Evolutionary conservation across 1,140 invertebrate species (phyloP).

Genomic region (Aphelenchoides besseyi): DNA sequence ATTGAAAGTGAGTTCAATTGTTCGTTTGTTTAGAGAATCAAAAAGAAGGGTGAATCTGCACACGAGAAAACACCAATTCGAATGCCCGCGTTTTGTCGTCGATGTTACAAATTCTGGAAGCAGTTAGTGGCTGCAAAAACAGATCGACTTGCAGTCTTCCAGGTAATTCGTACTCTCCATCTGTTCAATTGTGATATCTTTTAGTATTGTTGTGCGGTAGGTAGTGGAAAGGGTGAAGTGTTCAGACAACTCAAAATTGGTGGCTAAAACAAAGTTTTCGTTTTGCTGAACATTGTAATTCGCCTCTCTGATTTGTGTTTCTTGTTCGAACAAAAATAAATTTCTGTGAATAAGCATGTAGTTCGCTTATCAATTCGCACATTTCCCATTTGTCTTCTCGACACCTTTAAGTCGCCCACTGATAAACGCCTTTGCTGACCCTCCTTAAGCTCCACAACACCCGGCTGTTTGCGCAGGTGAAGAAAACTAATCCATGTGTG

Average conservation of each 20-base stretch:
- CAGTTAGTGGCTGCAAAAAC: neutral
- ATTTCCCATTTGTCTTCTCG: neutral
- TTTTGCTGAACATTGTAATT: neutral
- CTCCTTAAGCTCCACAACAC: neutral
- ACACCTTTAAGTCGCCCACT: neutral
- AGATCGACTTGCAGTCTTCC: neutral
- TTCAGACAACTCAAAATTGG: too few relatives aligned
- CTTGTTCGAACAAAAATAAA: neutral
- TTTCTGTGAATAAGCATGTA: neutral
- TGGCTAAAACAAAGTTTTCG: too few relatives aligned
- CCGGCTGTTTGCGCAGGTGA: neutral
- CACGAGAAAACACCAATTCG: neutral
- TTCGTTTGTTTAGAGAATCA: too few relatives aligned
- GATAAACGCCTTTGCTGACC: neutral
- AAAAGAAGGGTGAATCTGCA: too few relatives aligned
- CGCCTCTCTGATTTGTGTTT: neutral
- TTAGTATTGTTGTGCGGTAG: slow-evolving; percentile 15
- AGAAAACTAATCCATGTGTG: neutral
- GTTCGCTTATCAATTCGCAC: neutral
- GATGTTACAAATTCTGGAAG: slow-evolving; percentile 21
- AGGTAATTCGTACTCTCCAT: neutral
- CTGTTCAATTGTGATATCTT: too few relatives aligned
- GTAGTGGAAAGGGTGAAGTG: neutral
- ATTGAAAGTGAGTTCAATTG: too few relatives aligned
- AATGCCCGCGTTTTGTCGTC: slow-evolving; percentile 18